These are phyloP conservation scores for Siniperca chuatsi DNA, from an alignment of 2,113 vertebrate species.

Conservation along the genomic window DNA sequence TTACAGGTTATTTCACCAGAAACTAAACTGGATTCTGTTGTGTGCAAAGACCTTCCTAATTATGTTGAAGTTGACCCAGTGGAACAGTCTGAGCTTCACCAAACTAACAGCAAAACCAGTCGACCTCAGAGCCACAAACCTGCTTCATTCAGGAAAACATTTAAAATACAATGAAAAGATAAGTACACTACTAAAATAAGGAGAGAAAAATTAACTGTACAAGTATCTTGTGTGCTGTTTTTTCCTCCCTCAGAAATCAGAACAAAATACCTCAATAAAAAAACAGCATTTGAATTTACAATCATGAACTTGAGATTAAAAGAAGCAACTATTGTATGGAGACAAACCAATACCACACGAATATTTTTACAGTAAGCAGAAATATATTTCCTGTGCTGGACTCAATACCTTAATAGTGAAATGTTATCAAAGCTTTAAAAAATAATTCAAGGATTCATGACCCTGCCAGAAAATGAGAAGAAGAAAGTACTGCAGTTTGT, in stretches of 20 bases:
- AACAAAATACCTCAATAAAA: neutral
- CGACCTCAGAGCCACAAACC: neutral
- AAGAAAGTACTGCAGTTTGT: neutral
- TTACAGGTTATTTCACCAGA: neutral
- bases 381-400: neutral
- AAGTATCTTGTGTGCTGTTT: neutral
- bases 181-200: neutral
- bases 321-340: neutral
- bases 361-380: neutral
- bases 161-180: neutral
- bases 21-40: neutral
- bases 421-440: neutral
- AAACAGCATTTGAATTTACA: neutral
- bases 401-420: neutral
- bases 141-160: neutral
- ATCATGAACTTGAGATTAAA: neutral
- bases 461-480: constrained; percentile 7
- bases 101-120: neutral
- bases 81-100: neutral
- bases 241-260: neutral
- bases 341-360: neutral
- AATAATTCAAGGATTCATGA: constrained; percentile 10
- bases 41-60: neutral
- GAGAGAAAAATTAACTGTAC: neutral
- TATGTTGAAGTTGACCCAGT: no score